Evolutionary conservation across 2,888 invertebrate genomes (phyloP).

Genomic region (Marasmarcha lunaedactyla): DNA sequence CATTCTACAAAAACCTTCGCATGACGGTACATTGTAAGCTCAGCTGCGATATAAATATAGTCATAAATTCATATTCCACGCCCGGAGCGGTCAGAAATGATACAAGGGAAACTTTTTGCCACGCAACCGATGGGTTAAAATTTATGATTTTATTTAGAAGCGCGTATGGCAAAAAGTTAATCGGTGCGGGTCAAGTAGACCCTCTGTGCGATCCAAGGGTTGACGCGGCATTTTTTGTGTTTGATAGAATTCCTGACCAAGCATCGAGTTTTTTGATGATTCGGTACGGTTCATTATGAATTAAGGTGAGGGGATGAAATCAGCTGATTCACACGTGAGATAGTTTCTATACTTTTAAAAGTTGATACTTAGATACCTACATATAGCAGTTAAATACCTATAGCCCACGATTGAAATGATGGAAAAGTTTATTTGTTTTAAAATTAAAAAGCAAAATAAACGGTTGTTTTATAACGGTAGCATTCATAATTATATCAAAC

Average conservation of each 20-base stretch:
- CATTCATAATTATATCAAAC: too few relatives aligned
- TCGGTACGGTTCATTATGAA: not conserved
- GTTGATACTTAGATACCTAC: too few relatives aligned
- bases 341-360: too few relatives aligned
- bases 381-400: too few relatives aligned
- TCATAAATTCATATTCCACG: constrained; percentile 23
- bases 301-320: not conserved
- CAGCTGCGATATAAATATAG: constrained; percentile 18
- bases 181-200: constrained; percentile 30
- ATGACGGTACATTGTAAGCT: not conserved
- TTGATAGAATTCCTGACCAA: constrained; percentile 9
- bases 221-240: constrained; percentile 19
- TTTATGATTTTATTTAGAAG: constrained; percentile 55
- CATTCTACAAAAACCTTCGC: too few relatives aligned
- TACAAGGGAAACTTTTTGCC: constrained; percentile 55
- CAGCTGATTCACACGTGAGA: too few relatives aligned
- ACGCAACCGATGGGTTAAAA: constrained; percentile 35
- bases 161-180: constrained; percentile 32
- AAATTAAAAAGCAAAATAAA: too few relatives aligned
- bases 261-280: too few relatives aligned
- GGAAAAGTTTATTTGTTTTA: too few relatives aligned
- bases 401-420: too few relatives aligned
- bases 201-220: constrained; percentile 18
- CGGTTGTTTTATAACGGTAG: too few relatives aligned
- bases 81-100: constrained; percentile 20